Evolutionary conservation across 2,113 vertebrate genomes (phyloP), one percentile per base, ranked within the genome.

Genomic region (Petaurus breviceps): DNA sequence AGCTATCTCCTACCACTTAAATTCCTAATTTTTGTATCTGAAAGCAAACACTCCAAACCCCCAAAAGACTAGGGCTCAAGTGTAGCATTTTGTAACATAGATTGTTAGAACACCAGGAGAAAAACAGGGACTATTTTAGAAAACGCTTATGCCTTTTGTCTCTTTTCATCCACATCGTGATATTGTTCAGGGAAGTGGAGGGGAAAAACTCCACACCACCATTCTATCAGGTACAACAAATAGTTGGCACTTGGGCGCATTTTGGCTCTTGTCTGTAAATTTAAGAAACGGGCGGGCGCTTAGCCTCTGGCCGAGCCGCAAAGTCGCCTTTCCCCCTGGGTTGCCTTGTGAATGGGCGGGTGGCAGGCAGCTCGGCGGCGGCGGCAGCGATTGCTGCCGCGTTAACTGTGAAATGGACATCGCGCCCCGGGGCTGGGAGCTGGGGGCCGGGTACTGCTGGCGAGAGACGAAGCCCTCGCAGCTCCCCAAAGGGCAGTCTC

Each of bases 251-350:
- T 50, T 98, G 98, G 97, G 98, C 0, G 14, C 57, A 97, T 96
- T 98, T 98, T 98, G 98, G 93, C 95, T 96, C 96, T 98, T 98
- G 98, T 94, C 97, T 97, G 98, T 97, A 98, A 98, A 98, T 91
- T 90, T 97, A 98, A 98, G 98, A 98, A 98, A 98, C 98, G 97
- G 98, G 97, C 97, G 96, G 96, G 96, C 97, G 95, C 96, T 91
- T 95, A 97, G 92, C 96, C 90, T 96, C 96, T 68, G 47, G 84
- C 93, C 97, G 89, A 91, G 96, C 94, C 26, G 28, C 89, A 97
- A 84, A 95, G 93, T 77, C 61, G 61, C 61, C 61, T 77, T 77
- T 77, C 37, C 61, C 61, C 61, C 61, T 14, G 61, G 61, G 16
- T 77, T 77, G 61, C 61, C 61, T 77, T 77, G 61, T 77, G 93